Conservation (phyloP, 1,140 invertebrate species). For the Zaprionus ornatus region DNA sequence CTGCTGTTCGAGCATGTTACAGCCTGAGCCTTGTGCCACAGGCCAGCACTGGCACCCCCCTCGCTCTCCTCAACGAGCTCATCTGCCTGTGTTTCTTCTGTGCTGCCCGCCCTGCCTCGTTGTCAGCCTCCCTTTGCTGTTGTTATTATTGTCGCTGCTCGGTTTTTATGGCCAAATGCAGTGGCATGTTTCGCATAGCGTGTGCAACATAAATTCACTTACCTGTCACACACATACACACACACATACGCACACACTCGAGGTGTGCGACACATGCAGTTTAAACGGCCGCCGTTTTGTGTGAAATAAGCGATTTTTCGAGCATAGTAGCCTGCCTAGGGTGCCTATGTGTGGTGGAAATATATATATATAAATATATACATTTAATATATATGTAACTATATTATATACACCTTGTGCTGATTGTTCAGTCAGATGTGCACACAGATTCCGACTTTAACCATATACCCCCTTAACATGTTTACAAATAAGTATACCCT, state of each 20-base stretch:
- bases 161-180: conserved; percentile 73
- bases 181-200: conserved; percentile 76
- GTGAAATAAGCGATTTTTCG: conserved; percentile 63
- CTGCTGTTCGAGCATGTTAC: conserved; percentile 3
- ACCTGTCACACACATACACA: conserved; percentile 61
- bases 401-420: not conserved
- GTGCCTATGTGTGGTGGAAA: not conserved
- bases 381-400: not conserved
- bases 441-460: too few relatives aligned
- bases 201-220: conserved; percentile 78
- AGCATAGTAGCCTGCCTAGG: conserved; percentile 11
- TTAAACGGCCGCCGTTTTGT: conserved; percentile 66
- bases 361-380: not conserved
- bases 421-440: not conserved
- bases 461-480: too few relatives aligned
- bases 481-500: too few relatives aligned
- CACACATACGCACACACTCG: conserved; percentile 10
- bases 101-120: not conserved
- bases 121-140: conserved; percentile 5
- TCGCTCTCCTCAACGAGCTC: not conserved
- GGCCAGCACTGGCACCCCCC: not conserved
- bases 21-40: conserved; percentile 21
- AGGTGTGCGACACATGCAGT: conserved; percentile 44
- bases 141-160: conserved; percentile 26
- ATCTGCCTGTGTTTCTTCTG: not conserved